Conservation (phyloP, 1,140 invertebrate species). For the Arion vulgaris region DNA sequence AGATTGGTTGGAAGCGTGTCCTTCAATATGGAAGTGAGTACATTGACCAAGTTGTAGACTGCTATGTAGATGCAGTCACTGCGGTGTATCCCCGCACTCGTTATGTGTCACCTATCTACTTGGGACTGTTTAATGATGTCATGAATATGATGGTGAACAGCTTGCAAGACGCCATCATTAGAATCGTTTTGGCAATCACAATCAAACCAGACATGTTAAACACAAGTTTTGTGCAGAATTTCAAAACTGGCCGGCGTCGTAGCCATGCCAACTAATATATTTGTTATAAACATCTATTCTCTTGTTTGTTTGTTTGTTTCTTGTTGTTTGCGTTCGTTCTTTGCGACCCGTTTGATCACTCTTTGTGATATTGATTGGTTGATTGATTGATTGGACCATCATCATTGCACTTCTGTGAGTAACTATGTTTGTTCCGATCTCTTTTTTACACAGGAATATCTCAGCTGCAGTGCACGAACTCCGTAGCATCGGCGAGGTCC, state of each 20-base stretch:
- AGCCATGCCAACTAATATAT: slow-evolving; percentile 10
- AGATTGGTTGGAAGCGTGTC: neutral
- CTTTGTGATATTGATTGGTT: too few relatives aligned
- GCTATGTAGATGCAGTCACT: slow-evolving; percentile 42
- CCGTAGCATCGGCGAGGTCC: too few relatives aligned
- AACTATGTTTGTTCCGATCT: too few relatives aligned
- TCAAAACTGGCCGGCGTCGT: neutral
- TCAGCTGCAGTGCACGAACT: too few relatives aligned
- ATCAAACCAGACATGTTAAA: slow-evolving; percentile 18
- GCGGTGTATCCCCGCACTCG: slow-evolving; percentile 41
- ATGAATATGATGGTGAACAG: neutral
- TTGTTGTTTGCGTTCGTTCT: too few relatives aligned
- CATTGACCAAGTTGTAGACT: slow-evolving; percentile 43
- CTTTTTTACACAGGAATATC: too few relatives aligned
- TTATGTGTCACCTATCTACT: slow-evolving; percentile 38
- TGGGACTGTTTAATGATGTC: slow-evolving; percentile 15
- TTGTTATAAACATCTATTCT: too few relatives aligned
- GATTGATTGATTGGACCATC: too few relatives aligned
- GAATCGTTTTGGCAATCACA: neutral
- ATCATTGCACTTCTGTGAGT: too few relatives aligned
- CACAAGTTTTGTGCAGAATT: neutral
- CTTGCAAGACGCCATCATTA: slow-evolving; percentile 20
- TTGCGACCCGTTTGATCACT: too few relatives aligned
- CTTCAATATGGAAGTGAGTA: slow-evolving; percentile 37
- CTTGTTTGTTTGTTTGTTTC: too few relatives aligned